Base-by-base conservation (phyloP, 2,888 invertebrate genomes). In the Nymphalis urticae region DNA sequence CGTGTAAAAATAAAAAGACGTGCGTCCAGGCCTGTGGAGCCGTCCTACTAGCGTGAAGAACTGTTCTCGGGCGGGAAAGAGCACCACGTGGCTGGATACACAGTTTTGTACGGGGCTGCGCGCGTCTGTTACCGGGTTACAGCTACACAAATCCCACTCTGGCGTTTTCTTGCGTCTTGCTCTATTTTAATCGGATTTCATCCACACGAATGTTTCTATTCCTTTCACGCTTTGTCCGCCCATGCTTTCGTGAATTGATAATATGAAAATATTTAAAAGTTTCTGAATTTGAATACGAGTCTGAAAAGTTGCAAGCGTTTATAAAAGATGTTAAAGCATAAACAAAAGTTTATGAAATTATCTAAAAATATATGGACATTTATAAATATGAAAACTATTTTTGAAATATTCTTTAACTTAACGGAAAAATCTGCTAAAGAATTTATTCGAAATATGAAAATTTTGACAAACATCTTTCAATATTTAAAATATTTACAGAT, bases 71-170 rank as follows among this genome's bases (percentile, higher is more conserved):
- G 73, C 80, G 79, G 75, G 74, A 73, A 76, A 72, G 62, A 65
- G 58, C 60, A 65, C 75, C 76, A 76, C 76, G 73, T 76, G 76
- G 74, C 66, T 68, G 65, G 50, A 54, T 69, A 64, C 67, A 54
- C 71, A 65, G 62, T 62, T 71, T 54, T 47, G 65, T 71, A 53
- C 68, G 53, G 74, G 70, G 72, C 73, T 75, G 76, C 74, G 75
- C 78, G 74, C 79, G 87, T 85, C 83, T 85, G 85, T 87, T 87
- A 85, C 88, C 82, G 83, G 83, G 85, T 80, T 66, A 70, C 59
- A 71, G 62, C 68, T 47, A 67, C 59, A 68, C 68, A 48, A 67
- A 67, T 67, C 64, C 70, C 65, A 69, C 68, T 62, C 65, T 27
- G 51, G 67, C 65, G 59, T 36, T 68, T 65, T 71, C 71, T 71